phyloP scores from a whole-genome alignment of 2,797 vertebrate genomes.

The Channallabes apus region DNA sequence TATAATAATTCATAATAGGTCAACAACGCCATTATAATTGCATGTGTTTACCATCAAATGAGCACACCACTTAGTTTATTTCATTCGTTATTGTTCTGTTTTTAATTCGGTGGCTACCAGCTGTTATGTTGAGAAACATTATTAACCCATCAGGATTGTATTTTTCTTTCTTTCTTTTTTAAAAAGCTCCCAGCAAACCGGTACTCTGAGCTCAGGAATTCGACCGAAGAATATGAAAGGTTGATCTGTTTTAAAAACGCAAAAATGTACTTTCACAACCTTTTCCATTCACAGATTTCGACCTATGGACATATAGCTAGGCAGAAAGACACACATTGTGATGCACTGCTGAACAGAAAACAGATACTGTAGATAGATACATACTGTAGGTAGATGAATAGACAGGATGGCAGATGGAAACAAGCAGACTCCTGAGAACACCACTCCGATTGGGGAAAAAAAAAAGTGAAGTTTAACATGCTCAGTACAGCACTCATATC shows the following conservation, averaged over 20 bases:
- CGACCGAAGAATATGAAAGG: too few relatives aligned
- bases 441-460: not conserved
- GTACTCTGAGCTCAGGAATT: not conserved
- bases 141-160: not conserved
- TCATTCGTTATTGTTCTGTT: too few relatives aligned
- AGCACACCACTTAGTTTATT: too few relatives aligned
- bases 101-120: not conserved
- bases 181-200: not conserved
- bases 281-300: not conserved
- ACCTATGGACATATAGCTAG: not conserved
- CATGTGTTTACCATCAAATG: not conserved
- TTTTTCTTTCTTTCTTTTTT: not conserved
- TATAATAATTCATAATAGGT: not conserved
- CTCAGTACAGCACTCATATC: not conserved
- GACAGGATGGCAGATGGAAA: not conserved
- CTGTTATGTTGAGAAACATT: not conserved
- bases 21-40: not conserved
- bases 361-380: not conserved
- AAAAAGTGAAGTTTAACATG: not conserved
- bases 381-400: not conserved
- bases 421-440: not conserved
- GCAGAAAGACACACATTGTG: not conserved
- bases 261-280: not conserved
- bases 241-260: not conserved
- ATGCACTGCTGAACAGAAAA: not conserved